phyloP scores from a whole-genome alignment of 2,888 invertebrate species.

The Trilocha varians region DNA sequence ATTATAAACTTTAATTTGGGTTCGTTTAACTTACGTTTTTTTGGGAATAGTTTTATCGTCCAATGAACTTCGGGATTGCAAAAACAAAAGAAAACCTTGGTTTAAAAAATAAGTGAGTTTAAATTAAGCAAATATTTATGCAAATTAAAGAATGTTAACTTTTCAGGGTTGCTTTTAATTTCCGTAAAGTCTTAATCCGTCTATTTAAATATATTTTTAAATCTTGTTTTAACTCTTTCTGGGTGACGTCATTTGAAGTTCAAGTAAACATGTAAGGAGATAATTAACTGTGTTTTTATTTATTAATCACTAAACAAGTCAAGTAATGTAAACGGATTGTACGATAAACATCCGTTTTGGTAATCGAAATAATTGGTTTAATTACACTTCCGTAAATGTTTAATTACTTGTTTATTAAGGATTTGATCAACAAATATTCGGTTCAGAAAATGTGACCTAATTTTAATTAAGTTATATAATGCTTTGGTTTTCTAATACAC shows the following conservation, averaged over 20 bases:
- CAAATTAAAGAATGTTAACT: not conserved
- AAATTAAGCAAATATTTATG: not conserved
- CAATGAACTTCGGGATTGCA: too few species aligned
- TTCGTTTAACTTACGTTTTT: too few species aligned
- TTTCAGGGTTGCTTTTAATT: not conserved
- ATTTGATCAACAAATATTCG: too few species aligned
- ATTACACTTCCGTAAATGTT: not conserved
- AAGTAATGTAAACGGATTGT: not conserved
- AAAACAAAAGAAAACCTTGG: not conserved
- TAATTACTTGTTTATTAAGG: not conserved
- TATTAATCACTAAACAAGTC: not conserved
- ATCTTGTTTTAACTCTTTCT: too few species aligned
- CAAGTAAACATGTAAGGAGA: too few species aligned
- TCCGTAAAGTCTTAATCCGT: not conserved
- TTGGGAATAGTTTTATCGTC: too few species aligned
- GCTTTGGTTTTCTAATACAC: too few species aligned
- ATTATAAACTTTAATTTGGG: too few species aligned
- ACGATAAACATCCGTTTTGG: not conserved
- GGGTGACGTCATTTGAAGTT: too few species aligned
- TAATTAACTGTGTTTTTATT: not conserved
- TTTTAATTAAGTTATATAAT: too few species aligned
- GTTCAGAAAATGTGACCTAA: not conserved
- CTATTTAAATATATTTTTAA: too few species aligned
- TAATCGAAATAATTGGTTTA: not conserved
- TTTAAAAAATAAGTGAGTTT: not conserved